phyloP scores from a whole-genome alignment of 1,140 invertebrate species.

The Orius laevigatus region DNA sequence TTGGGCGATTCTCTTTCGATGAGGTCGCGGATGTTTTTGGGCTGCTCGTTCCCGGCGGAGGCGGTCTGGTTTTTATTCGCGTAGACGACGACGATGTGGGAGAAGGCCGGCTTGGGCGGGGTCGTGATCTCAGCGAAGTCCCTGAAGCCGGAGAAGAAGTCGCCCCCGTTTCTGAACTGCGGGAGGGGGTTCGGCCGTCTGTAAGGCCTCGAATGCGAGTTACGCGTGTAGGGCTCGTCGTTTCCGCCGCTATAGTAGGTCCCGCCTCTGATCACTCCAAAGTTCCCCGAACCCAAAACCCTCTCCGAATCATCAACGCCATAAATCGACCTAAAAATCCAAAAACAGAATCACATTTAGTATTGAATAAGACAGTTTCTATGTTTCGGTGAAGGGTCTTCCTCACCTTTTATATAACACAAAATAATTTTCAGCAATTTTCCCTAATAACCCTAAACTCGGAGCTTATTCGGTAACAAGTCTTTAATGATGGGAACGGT shows the following conservation, averaged over 20 bases:
- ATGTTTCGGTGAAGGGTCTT: neutral
- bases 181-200: conserved; percentile 34
- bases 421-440: too few relatives aligned
- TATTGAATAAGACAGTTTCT: too few relatives aligned
- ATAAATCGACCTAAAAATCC: conserved; percentile 4
- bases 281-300: conserved; percentile 70
- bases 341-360: neutral
- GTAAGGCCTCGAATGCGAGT: conserved; percentile 43
- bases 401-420: neutral
- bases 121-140: conserved; percentile 78
- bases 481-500: neutral
- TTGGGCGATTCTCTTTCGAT: conserved; percentile 6
- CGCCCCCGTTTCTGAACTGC: conserved; percentile 24
- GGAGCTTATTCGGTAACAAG: too few relatives aligned
- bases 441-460: too few relatives aligned
- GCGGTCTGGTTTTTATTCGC: conserved; percentile 45
- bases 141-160: conserved; percentile 67
- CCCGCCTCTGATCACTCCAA: conserved; percentile 70
- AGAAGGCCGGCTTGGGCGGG: conserved; percentile 61
- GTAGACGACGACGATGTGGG: conserved; percentile 65
- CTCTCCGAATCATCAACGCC: conserved; percentile 10
- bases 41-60: neutral
- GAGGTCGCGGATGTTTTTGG: conserved; percentile 5
- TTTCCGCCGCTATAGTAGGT: conserved; percentile 55
- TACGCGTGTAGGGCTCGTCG: conserved; percentile 23